Evolutionary conservation across 2,888 invertebrate genomes (phyloP).

Genomic region (Ctena decussata): DNA sequence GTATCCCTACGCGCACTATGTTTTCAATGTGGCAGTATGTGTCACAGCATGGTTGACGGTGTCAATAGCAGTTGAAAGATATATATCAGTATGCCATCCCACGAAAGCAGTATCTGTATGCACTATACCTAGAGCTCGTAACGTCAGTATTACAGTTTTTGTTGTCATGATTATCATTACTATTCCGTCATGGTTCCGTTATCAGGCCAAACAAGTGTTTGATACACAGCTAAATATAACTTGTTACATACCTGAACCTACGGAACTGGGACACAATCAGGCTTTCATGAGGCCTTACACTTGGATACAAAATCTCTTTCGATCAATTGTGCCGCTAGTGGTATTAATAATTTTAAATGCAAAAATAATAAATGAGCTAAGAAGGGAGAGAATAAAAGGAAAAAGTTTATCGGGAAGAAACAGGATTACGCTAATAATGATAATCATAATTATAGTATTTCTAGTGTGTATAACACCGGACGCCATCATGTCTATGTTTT

Average conservation of each 20-base stretch:
- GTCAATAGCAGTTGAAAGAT: constrained; percentile 83
- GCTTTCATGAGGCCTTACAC: constrained; percentile 82
- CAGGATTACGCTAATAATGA: constrained; percentile 85
- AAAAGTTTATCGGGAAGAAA: constrained; percentile 83
- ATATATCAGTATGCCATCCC: constrained; percentile 83
- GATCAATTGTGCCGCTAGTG: constrained; percentile 84
- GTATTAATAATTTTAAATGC: constrained; percentile 83
- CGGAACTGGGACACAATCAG: constrained; percentile 78
- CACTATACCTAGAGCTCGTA: constrained; percentile 76
- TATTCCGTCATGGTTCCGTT: constrained; percentile 82
- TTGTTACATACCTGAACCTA: constrained; percentile 73
- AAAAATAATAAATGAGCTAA: constrained; percentile 82
- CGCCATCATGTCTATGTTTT: constrained; percentile 85
- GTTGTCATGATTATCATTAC: constrained; percentile 81
- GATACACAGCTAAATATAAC: constrained; percentile 71
- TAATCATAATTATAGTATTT: constrained; percentile 85
- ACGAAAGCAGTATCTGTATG: constrained; percentile 75
- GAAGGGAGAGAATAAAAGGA: constrained; percentile 78
- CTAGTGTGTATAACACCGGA: constrained; percentile 86
- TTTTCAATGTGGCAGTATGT: constrained; percentile 81
- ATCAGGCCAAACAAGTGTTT: constrained; percentile 74
- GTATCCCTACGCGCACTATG: constrained; percentile 84
- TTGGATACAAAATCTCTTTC: constrained; percentile 83
- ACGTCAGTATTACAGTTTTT: constrained; percentile 81
- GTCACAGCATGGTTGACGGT: constrained; percentile 84